These are phyloP conservation scores for Galerucella nymphaeae DNA, from an alignment of 2,888 invertebrate species.

Conservation along the genomic window DNA sequence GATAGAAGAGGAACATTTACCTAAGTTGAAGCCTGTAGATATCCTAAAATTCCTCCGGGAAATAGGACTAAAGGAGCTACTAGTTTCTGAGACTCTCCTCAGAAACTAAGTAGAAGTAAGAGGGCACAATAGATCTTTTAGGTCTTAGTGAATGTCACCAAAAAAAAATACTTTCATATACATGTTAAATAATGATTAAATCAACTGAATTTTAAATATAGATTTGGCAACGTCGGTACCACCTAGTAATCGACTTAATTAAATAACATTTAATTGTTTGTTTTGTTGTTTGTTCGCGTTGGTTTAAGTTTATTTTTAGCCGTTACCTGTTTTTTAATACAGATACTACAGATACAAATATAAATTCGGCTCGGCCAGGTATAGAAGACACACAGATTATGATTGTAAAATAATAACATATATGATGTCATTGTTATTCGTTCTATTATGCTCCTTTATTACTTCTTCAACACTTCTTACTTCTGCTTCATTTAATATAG, in stretches of 20 bases:
- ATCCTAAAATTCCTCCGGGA: too few species aligned
- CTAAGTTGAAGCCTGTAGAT: too few species aligned
- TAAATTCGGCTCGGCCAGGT: conserved; percentile 1
- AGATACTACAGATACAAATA: conserved; percentile 3
- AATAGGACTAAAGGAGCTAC: too few species aligned
- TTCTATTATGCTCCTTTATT: background rate
- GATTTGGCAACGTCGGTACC: background rate
- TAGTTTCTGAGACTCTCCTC: too few species aligned
- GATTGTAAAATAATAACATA: conserved; percentile 4
- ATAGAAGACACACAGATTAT: background rate
- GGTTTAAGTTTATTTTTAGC: conserved; percentile 2
- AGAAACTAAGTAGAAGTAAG: too few species aligned
- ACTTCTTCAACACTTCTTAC: too few species aligned
- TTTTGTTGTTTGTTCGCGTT: background rate
- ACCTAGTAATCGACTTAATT: background rate
- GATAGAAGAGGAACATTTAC: too few species aligned
- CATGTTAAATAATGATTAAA: background rate
- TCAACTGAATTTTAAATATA: background rate
- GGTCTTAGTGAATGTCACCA: too few species aligned
- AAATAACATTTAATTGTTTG: conserved; percentile 5
- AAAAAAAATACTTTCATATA: too few species aligned
- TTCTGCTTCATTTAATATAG: too few species aligned
- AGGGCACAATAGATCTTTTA: too few species aligned
- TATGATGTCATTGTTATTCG: conserved; percentile 11
- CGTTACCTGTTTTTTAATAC: conserved; percentile 2